These are phyloP conservation scores for Tholera decimalis DNA, from an alignment of 2,888 invertebrate genomes.

Conservation along the genomic window DNA sequence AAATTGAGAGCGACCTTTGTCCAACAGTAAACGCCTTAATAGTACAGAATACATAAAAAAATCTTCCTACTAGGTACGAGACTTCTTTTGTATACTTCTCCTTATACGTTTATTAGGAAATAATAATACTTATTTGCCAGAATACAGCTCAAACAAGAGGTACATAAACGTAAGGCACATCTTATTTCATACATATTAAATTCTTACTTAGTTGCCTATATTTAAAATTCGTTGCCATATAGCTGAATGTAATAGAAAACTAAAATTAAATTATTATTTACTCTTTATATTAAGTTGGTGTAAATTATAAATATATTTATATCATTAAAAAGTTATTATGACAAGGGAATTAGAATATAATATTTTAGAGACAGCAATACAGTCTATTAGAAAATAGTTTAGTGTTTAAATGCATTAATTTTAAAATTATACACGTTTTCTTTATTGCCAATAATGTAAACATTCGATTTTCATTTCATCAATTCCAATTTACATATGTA, in stretches of 20 bases:
- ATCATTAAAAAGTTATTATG: slow-evolving; percentile 47
- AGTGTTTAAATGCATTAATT: slow-evolving; percentile 49
- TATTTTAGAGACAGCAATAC: slow-evolving; percentile 42
- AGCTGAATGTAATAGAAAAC: slow-evolving; percentile 24
- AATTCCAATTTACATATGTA: background rate
- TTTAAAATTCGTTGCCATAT: slow-evolving; percentile 52
- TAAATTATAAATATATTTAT: slow-evolving; percentile 9
- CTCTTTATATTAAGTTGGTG: slow-evolving; percentile 36
- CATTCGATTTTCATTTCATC: background rate
- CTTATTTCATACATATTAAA: slow-evolving; percentile 18
- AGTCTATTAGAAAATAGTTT: slow-evolving; percentile 49
- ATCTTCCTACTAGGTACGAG: background rate
- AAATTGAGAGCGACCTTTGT: background rate
- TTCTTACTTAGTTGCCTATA: slow-evolving; percentile 39
- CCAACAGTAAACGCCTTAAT: background rate
- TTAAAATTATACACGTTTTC: background rate
- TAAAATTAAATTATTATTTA: slow-evolving; percentile 22
- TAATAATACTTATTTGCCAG: background rate
- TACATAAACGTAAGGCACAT: slow-evolving; percentile 73
- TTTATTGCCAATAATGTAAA: slow-evolving; percentile 1
- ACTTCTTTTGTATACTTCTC: background rate
- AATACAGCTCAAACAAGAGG: slow-evolving; percentile 55
- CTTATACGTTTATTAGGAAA: background rate
- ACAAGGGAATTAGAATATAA: slow-evolving; percentile 28
- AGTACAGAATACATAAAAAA: background rate